A percentile compares a stretch with the other conserved stretches of the same genome.
Conservation (phyloP, 2,888 invertebrate genomes). For the Melangyna quadrimaculata region DNA sequence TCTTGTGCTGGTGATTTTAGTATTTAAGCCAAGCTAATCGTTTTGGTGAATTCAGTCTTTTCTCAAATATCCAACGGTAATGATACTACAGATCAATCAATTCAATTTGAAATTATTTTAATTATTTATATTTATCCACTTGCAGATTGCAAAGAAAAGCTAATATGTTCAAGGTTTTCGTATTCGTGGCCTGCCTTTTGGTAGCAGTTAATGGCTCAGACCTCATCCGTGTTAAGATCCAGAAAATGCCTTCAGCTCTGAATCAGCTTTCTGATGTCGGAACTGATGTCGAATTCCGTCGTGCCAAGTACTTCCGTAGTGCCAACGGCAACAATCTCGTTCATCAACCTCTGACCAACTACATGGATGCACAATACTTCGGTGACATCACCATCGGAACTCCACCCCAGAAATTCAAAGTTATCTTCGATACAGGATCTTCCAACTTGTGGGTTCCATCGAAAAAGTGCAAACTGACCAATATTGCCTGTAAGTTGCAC, state of each 20-base stretch:
- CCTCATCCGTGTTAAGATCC: constrained; percentile 86
- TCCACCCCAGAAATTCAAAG: constrained; percentile 95
- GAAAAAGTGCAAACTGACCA: constrained; percentile 95
- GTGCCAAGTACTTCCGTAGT: constrained; percentile 81
- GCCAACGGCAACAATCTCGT: constrained; percentile 82
- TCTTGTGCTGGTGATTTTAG: not conserved
- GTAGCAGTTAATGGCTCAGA: constrained; percentile 48
- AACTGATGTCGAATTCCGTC: constrained; percentile 87
- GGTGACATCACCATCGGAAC: constrained; percentile 95
- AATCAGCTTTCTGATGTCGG: constrained; percentile 88
- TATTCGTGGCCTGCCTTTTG: constrained; percentile 36
- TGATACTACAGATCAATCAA: not conserved
- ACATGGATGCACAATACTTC: constrained; percentile 97
- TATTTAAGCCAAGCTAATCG: not conserved
- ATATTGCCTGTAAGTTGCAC: constrained; percentile 97
- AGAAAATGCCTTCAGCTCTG: constrained; percentile 87
- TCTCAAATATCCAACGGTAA: not conserved
- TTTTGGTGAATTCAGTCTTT: not conserved
- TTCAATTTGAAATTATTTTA: not conserved
- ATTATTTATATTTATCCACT: not conserved
- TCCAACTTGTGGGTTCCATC: constrained; percentile 99
- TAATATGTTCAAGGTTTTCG: constrained; percentile 43
- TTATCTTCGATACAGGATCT: constrained; percentile 99
- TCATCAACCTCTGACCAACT: constrained; percentile 95
- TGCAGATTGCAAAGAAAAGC: not conserved